These are phyloP conservation scores for Otis tarda DNA, from an alignment of 2,113 vertebrate genomes.

Conservation along the genomic window DNA sequence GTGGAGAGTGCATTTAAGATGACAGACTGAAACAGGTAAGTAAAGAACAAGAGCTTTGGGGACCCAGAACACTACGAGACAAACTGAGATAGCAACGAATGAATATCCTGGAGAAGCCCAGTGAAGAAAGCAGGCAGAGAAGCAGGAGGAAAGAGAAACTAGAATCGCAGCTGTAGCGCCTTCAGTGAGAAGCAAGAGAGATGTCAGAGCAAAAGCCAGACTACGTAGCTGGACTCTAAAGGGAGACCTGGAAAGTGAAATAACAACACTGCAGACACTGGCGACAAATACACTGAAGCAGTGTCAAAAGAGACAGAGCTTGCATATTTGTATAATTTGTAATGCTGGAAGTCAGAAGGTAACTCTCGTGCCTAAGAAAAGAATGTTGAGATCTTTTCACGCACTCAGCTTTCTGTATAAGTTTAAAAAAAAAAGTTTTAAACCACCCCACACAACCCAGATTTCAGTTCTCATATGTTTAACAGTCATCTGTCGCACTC, in stretches of 20 bases:
- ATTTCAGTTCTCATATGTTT: background rate
- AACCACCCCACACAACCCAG: background rate
- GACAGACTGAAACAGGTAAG: background rate
- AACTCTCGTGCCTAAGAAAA: background rate
- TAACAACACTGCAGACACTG: background rate
- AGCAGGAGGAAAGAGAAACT: background rate
- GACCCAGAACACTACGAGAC: background rate
- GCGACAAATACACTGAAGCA: background rate
- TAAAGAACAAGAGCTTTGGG: background rate
- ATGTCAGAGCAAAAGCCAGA: background rate
- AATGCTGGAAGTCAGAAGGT: background rate
- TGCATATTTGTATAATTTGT: background rate
- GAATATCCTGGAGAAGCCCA: background rate
- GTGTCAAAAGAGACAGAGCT: background rate
- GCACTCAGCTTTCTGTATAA: background rate
- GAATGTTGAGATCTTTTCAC: background rate
- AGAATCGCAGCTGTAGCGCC: background rate
- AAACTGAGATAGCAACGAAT: background rate
- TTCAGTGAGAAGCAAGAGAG: background rate
- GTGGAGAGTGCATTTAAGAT: background rate
- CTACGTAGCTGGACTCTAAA: background rate
- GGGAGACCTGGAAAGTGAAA: background rate
- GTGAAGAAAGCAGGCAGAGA: background rate
- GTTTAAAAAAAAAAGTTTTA: background rate
- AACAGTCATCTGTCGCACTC: background rate